Evolutionary conservation across 2,113 vertebrate genomes (phyloP), one percentile per base, ranked within the genome.

Genomic region (Dermatemys mawii): DNA sequence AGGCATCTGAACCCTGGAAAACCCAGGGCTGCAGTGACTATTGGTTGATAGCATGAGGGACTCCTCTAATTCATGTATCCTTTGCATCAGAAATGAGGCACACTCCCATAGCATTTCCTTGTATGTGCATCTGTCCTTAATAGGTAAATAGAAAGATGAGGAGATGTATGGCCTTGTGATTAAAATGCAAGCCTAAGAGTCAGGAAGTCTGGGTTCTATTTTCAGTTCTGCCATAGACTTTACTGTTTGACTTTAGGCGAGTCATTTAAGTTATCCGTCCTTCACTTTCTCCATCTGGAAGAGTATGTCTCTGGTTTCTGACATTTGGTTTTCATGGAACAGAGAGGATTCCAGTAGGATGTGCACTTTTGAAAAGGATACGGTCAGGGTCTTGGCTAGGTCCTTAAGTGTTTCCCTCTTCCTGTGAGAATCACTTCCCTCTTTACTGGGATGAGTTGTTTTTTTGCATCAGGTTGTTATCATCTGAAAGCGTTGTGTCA

Each of bases 271-370:
- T 67, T 21, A 67, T 67, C 60, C n/a, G 60, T 70, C 50, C 78
- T 73, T 63, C 0, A 0, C 50, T 79, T 83, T 35, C 55, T 8
- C 27, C 2, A 0, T 7, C 0, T 26, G 50, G 55, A 90, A 91
- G 75, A 84, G 44, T 11, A 10, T 22, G 11, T 81, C n/a, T 86
- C 44, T 57, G 76, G 32, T 86, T 85, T 79, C 11, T 38, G 17
- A 32, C 11, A 27, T 73, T 63, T 76, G 60, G 29, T 55, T 16
- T 55, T 91, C 46, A 75, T 63, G 67, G 48, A 89, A 48, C 55
- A 91, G 81, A 89, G 41, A 50, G 27, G 50, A 50, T 11, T 8
- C 70, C 22, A 13, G 11, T 44, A 75, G 21, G 41, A 75, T 24
- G 21, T 44, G 24, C 5, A 32, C 32, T 83, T 89, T 63, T 76